Evolutionary conservation across 2,113 vertebrate species (phyloP), one percentile per base, ranked within the genome.

Genomic region (Pluvianellus socialis): DNA sequence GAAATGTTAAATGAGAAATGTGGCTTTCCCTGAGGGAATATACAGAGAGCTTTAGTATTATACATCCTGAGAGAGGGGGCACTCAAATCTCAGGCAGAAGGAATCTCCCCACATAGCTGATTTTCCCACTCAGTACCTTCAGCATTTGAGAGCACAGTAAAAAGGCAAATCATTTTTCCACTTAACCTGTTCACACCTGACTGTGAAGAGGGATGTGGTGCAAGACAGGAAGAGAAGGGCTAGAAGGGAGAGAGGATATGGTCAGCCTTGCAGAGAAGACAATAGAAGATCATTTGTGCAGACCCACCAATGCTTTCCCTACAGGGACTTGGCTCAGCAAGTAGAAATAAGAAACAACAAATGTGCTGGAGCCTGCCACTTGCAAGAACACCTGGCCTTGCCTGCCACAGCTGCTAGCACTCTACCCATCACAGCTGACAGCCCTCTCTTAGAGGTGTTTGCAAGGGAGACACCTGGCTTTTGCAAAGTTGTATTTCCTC

Each of bases 321-420:
- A 52, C 17, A 33, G 84, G 44, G 87, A 79, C 27, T 75, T 89
- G 85, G 80, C 56, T 89, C 87, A 90, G 49, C 0, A 1, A 81
- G 35, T 20, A 90, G 66, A 95, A 96, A 95, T 72, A 89, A 93
- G 88, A 86, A 96, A 92, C 59, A 85, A 79, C 67, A 96, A 94
- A 75, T 94, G 81, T 82, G 45, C n/a, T 0, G 7, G 72, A 95
- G 72, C 38, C 44, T 84, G 55, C 71, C 65, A 45, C 76, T 89
- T 89, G 83, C 66, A 95, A 52, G 30, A 87, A 65, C 95, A 97
- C 88, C 95, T 95, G 86, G 92, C 61, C 40, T 84, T 72, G 88
- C 35, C 30, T 63, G 79, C 86, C 4, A 10, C 86, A 94, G 88
- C 94, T 97, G 95, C 86, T 33, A 91, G 86, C 56, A 45, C 66